phyloP scores from a whole-genome alignment of 2,888 invertebrate genomes.

The Leptogaster cylindrica region DNA sequence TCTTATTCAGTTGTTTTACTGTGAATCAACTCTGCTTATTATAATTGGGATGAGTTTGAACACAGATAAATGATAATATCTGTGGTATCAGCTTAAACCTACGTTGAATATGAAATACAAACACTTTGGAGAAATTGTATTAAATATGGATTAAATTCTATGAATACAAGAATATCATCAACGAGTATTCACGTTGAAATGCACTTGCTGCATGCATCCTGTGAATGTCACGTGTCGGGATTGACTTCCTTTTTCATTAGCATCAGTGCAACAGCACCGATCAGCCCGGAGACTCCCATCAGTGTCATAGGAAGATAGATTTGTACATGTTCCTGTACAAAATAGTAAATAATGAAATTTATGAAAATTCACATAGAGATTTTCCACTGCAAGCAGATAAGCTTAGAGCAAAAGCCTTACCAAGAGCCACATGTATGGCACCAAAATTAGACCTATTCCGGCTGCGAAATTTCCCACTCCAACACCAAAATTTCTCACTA shows the following conservation, averaged over 20 bases:
- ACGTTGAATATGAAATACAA: too few species aligned
- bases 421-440: constrained; percentile 80
- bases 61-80: too few species aligned
- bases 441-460: constrained; percentile 76
- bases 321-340: constrained; percentile 61
- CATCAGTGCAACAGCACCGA: constrained; percentile 64
- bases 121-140: too few species aligned
- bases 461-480: constrained; percentile 78
- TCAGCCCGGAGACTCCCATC: constrained; percentile 63
- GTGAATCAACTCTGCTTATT: too few species aligned
- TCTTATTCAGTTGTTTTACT: too few species aligned
- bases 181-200: too few species aligned
- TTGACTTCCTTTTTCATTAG: constrained; percentile 60
- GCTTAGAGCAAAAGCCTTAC: constrained; percentile 63
- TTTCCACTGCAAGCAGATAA: neutral
- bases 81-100: too few species aligned
- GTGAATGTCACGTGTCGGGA: neutral
- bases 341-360: constrained; percentile 17
- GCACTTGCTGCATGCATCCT: too few species aligned
- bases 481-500: constrained; percentile 73
- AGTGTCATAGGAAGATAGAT: constrained; percentile 63
- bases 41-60: too few species aligned
- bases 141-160: too few species aligned
- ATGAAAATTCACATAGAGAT: neutral
- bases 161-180: too few species aligned